Conservation (phyloP, 2,888 invertebrate genomes). For the Drosophila neutralis region DNA sequence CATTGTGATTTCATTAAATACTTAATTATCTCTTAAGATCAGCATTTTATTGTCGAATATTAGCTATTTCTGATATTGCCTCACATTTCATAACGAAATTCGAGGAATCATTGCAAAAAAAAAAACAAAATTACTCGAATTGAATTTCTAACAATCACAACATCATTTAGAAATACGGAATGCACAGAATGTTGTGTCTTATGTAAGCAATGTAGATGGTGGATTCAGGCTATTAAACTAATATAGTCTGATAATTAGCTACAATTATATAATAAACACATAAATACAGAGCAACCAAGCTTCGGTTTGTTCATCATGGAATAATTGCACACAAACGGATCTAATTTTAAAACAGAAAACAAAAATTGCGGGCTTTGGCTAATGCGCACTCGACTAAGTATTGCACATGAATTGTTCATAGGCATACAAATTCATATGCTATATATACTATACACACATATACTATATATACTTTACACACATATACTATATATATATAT, state of each 20-base stretch:
- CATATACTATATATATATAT: constrained; percentile 9
- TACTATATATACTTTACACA: not conserved
- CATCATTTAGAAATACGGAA: not conserved
- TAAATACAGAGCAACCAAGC: not conserved
- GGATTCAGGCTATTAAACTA: not conserved
- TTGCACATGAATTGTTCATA: constrained; percentile 1
- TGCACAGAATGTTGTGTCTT: not conserved
- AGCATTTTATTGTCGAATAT: no score
- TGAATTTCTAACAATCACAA: not conserved
- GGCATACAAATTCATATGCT: constrained; percentile 1
- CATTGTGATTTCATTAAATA: not conserved
- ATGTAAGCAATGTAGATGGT: not conserved
- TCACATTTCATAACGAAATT: no score
- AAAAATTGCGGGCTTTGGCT: constrained; percentile 6
- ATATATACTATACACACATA: constrained; percentile 1
- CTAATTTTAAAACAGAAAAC: constrained; percentile 32
- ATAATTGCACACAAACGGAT: constrained; percentile 4
- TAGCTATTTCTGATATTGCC: no score
- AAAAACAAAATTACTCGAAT: not conserved
- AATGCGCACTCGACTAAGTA: not conserved
- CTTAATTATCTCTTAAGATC: no score
- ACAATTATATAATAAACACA: not conserved
- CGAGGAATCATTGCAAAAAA: no score
- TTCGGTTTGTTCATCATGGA: constrained; percentile 10
- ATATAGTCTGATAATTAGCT: not conserved